phyloP scores from a whole-genome alignment of 2,888 invertebrate species.

The Pollenia amentaria region DNA sequence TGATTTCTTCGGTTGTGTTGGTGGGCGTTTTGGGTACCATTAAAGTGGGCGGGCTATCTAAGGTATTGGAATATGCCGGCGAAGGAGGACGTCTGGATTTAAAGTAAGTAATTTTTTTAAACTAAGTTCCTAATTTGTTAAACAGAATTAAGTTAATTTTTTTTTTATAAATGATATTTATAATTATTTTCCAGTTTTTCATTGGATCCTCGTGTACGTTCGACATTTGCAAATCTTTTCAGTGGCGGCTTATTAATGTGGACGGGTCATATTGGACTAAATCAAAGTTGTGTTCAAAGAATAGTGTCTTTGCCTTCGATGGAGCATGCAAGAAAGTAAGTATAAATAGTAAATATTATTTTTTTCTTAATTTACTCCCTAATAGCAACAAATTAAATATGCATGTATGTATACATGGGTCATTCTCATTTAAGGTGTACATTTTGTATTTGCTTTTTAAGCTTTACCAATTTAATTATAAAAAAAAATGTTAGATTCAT shows the following conservation, averaged over 20 bases:
- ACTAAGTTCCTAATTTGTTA: background rate
- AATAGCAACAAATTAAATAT: background rate
- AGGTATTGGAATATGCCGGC: conserved; percentile 82
- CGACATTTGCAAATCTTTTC: conserved; percentile 88
- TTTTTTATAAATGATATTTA: background rate
- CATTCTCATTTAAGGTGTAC: no score
- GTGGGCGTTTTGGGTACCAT: conserved; percentile 83
- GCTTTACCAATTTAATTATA: no score
- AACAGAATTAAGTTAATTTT: background rate
- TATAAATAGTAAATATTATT: background rate
- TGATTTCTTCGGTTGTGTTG: conserved; percentile 83
- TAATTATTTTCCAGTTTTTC: conserved; percentile 85
- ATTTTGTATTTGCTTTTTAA: no score
- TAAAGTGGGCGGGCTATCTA: conserved; percentile 83
- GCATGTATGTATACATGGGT: background rate
- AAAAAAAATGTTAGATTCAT: no score
- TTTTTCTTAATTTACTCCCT: background rate
- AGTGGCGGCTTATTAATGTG: conserved; percentile 87
- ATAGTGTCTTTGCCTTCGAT: conserved; percentile 87
- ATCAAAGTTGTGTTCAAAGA: conserved; percentile 90
- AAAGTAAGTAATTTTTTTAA: conserved; percentile 79
- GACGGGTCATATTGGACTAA: conserved; percentile 88
- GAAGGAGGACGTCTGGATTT: conserved; percentile 83
- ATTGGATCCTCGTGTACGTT: conserved; percentile 87
- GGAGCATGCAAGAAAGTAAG: conserved; percentile 86